Conservation (phyloP, 2,888 invertebrate species). For the Epinotia bilunana region DNA sequence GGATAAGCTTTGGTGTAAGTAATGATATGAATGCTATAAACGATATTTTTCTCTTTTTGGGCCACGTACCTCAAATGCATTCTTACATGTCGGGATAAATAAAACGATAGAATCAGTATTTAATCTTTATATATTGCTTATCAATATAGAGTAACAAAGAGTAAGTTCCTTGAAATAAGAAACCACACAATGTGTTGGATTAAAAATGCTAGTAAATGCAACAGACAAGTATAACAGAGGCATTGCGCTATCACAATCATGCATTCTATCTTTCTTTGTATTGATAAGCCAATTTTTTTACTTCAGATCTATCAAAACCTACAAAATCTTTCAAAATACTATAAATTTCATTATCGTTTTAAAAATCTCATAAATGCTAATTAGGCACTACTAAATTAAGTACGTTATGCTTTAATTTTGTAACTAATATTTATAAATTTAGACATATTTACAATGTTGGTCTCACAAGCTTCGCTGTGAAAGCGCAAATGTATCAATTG, state of each 20-base stretch:
- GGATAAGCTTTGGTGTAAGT: no score
- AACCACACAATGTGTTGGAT: conserved; percentile 71
- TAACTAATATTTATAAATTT: conserved; percentile 77
- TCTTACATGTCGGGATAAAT: conserved; percentile 43
- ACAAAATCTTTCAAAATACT: conserved; percentile 76
- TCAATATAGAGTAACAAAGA: conserved; percentile 82
- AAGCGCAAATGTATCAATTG: conserved; percentile 80
- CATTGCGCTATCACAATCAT: conserved; percentile 80
- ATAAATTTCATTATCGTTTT: conserved; percentile 69
- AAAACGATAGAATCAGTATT: conserved; percentile 59
- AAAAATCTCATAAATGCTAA: conserved; percentile 81
- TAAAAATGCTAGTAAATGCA: conserved; percentile 84
- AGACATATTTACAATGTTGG: conserved; percentile 77
- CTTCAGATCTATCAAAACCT: conserved; percentile 72
- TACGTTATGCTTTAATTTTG: conserved; percentile 72
- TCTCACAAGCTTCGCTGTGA: conserved; percentile 77
- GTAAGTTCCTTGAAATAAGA: conserved; percentile 75
- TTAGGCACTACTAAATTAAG: conserved; percentile 79
- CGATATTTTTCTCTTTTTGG: no score
- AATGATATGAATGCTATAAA: no score
- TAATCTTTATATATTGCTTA: conserved; percentile 84
- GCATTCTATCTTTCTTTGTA: conserved; percentile 51
- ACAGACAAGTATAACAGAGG: conserved; percentile 73
- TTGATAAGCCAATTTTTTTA: conserved; percentile 77
- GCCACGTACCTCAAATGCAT: no score